Conservation (phyloP, 2,888 invertebrate species). For the Hemithea aestivaria region DNA sequence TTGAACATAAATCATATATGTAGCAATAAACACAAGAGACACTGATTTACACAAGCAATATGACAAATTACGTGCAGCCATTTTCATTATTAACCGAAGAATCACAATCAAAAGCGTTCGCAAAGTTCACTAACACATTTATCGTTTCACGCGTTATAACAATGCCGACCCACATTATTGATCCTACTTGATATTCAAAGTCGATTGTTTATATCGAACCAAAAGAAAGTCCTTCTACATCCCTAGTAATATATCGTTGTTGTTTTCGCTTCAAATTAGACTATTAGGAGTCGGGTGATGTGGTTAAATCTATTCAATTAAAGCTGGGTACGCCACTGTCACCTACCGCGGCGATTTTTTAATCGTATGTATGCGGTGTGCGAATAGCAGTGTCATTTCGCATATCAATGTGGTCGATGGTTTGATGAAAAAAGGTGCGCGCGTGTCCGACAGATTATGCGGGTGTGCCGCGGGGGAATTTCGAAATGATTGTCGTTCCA, state of each 20-base stretch:
- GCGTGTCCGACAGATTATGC: constrained; percentile 54
- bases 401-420: constrained; percentile 71
- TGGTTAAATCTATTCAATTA: constrained; percentile 74
- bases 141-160: constrained; percentile 34
- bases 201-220: constrained; percentile 61
- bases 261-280: constrained; percentile 78
- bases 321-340: constrained; percentile 66
- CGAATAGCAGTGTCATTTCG: constrained; percentile 67
- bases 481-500: constrained; percentile 35
- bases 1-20: too few relatives aligned
- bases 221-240: constrained; percentile 75
- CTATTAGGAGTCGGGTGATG: constrained; percentile 72
- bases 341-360: constrained; percentile 77
- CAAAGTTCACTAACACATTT: constrained; percentile 33
- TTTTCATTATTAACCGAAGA: constrained; percentile 21
- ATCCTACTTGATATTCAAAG: constrained; percentile 63
- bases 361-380: constrained; percentile 76
- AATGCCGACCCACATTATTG: constrained; percentile 43
- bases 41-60: too few relatives aligned
- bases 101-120: constrained; percentile 17
- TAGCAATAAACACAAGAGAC: too few relatives aligned
- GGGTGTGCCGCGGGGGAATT: constrained; percentile 42
- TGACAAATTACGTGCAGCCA: constrained; percentile 18
- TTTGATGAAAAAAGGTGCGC: constrained; percentile 67
- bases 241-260: constrained; percentile 69